Base-by-base conservation (phyloP, 2,888 invertebrate species). In the Diplazon laetatorius region DNA sequence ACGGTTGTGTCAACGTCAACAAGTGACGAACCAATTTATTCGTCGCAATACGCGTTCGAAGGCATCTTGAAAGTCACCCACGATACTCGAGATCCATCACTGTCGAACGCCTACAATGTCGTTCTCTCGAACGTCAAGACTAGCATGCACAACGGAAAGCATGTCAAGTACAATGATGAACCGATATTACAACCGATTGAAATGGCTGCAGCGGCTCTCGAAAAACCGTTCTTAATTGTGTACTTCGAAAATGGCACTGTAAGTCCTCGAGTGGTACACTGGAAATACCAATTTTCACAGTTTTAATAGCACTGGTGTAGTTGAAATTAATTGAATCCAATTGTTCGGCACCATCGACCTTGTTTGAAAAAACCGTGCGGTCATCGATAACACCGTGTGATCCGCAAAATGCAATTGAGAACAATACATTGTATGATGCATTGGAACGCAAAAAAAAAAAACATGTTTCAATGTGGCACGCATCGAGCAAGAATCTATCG, bases 11-110 rank as follows among this genome's bases (percentile, higher is more conserved):
- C 90, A 14, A 91, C 90, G 4, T 86, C 88, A n/a, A 81, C 88
- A 25, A 80, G 89, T 30, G 30, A 30, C 3, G 91, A 92, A 9
- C 77, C 74, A 16, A 72, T 85, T 0, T 89, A 84, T 68, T 87
- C 86, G 2, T 91, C 91, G 1, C 83, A 89, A 42, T 91, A 90
- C 79, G 76, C 82, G 2, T 84, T 92, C 4, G 80, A 86, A 10
- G 91, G 91, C 42, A 84, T 86, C 57, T 80, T 92, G n/a, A 86
- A 89, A 46, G 72, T 91, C 1, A 89, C 87, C 80, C 85, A 82
- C 30, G 83, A 85, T 2, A 60, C 57, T 12, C 83, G 66, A 25
- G 85, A 88, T 35, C 78, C 82, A 10, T 74, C 74, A 3, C 80
- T 85, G 42, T 83, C 76, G 9, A 86, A 90, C 77, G 86, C 87